Evolutionary conservation across 2,888 invertebrate species (phyloP), one percentile per base, ranked within the genome.

Genomic region (Melinaea menophilus): DNA sequence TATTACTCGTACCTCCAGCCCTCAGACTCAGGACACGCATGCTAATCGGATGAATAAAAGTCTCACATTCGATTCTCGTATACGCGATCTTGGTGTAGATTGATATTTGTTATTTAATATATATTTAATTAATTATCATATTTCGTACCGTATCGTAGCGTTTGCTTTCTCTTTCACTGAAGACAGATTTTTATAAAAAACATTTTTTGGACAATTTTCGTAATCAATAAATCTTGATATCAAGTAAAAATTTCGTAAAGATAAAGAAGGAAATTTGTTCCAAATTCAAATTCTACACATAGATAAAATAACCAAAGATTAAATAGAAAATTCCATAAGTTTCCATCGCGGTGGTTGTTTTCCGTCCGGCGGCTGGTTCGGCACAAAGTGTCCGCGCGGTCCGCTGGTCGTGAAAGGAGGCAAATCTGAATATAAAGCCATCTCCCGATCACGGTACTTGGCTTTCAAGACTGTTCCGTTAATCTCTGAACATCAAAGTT

Each of bases 41-140:
- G 82, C 81, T 88, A 89, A 89, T 88, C 88, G 84, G 87, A 88
- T 88, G 79, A 77, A 85, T 84, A 86, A 86, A 87, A 88, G 84
- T 86, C 72, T 71, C 69, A 69, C 71, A 67, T 70, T 64, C 70
- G 61, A 64, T 68, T 67, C 59, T 66, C 58, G 68, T 63, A 65
- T 61, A 63, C 62, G 35, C 61, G 45, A 59, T 61, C 67, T 70
- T 69, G 65, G 69, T 68, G 61, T 62, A 54, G 62, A 57, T 55
- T 11, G n/a, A 65, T 68, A 54, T 37, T 41, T 41, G 0, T 9
- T 41, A 9, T 9, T 41, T 9, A 9, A 41, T 37, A 41, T 41
- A 41, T 41, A 41, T 41, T 11, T 22, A 22, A 22, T 22, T 22
- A 22, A 22, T 22, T 22, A 22, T 22, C 22, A 22, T 22, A 22